Evolutionary conservation across 2,888 invertebrate species (phyloP), one percentile per base, ranked within the genome.

Genomic region (Microctonus brassicae): DNA sequence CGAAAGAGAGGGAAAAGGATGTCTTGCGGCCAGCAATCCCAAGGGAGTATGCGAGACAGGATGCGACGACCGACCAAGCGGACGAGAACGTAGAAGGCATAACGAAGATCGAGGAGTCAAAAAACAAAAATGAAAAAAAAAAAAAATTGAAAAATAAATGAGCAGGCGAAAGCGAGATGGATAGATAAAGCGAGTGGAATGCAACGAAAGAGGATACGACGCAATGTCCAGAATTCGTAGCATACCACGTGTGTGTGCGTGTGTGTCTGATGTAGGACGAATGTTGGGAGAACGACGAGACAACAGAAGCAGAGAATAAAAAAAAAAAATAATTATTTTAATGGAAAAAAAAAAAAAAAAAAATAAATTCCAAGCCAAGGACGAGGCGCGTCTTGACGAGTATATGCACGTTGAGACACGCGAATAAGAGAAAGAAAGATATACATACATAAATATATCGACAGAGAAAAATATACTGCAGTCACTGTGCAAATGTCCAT

Each of bases 11-110:
- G 66, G 64, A 36, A 22, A 70, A 55, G 55, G 64, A 75, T 74
- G 75, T 72, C 69, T 47, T 72, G 77, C 73, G 75, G 76, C 72
- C 73, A 73, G 63, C 70, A 33, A 58, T 64, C 67, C 58, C 65
- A 29, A 52, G 69, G 42, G 55, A 69, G 60, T 60, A 33, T 17
- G 20, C 42, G 67, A 67, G 62, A 36, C 57, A 55, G 39, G 22
- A 57, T 66, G 66, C 57, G 63, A 34, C 66, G 42, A 42, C 39
- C 26, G 26, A 20, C 20, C 33, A 24, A 36, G 52, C 34, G 36
- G 29, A 61, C 20, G 53, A 62, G 26, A 36, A 33, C 52, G 17
- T 17, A 13, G 22, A 34, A 29, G 42, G 17, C 34, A 70, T 36
- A 47, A 36, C 29, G 39, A 65, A 65, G 26, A 66, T 36, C 39